Evolutionary conservation across 2,888 invertebrate species (phyloP).

Genomic region (Lathronympha strigana): DNA sequence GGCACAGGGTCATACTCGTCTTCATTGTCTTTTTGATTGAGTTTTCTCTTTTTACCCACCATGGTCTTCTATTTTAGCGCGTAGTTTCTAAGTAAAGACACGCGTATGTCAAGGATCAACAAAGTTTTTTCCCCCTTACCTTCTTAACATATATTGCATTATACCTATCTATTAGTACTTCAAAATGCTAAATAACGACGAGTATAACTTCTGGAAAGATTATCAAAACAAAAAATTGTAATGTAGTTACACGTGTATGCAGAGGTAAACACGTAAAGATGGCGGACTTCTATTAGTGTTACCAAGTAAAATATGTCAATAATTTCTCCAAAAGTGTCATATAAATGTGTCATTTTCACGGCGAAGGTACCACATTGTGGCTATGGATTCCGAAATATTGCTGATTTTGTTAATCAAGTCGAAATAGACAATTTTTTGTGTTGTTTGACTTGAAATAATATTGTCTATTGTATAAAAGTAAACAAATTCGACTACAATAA

Average conservation of each 20-base stretch:
- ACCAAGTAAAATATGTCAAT: not conserved
- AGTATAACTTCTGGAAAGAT: not conserved
- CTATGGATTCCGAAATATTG: no score
- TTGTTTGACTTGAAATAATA: no score
- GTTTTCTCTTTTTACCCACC: conserved; percentile 80
- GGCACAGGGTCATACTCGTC: conserved; percentile 91
- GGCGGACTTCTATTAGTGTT: conserved; percentile 17
- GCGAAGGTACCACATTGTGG: no score
- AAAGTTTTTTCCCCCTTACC: not conserved
- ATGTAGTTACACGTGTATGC: conserved; percentile 22
- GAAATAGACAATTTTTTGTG: no score
- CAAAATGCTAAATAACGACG: not conserved
- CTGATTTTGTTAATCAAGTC: no score
- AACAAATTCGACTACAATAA: no score
- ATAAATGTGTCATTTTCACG: no score
- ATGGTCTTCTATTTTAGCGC: conserved; percentile 28
- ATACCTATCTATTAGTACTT: not conserved
- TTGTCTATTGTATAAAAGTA: no score
- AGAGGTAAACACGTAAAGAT: conserved; percentile 15
- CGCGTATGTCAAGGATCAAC: not conserved
- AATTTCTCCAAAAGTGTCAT: no score
- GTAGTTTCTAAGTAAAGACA: conserved; percentile 6
- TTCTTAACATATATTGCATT: not conserved
- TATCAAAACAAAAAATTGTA: not conserved
- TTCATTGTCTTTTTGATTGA: conserved; percentile 84